A percentile compares a stretch with the other conserved stretches of the same genome.
Conservation (phyloP, 2,888 invertebrate genomes). For the Mesochorus sp. region DNA sequence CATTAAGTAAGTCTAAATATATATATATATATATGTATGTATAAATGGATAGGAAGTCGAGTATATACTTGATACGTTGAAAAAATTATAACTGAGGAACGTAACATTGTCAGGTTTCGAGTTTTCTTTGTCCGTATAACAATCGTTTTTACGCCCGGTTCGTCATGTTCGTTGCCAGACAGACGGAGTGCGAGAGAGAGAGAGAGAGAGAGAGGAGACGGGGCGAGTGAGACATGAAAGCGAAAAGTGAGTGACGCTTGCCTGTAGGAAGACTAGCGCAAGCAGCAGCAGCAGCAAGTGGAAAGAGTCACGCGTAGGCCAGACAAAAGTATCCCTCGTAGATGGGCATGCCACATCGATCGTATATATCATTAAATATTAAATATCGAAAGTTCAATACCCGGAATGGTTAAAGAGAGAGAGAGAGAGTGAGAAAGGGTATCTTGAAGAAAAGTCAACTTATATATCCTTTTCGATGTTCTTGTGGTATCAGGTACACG, state of each 20-base stretch:
- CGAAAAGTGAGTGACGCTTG: constrained; percentile 68
- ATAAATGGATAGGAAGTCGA: constrained; percentile 27
- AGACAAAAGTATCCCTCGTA: constrained; percentile 60
- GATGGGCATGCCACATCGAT: constrained; percentile 70
- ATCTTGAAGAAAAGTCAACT: background rate
- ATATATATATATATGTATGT: background rate
- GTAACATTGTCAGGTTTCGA: no score
- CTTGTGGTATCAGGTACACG: background rate
- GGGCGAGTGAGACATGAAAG: constrained; percentile 43
- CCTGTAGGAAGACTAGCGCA: background rate
- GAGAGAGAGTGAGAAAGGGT: background rate
- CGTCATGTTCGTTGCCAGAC: no score
- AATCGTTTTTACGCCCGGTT: constrained; percentile 45
- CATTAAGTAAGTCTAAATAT: no score
- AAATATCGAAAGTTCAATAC: constrained; percentile 78
- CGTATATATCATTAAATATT: constrained; percentile 76
- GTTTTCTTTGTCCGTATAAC: constrained; percentile 23
- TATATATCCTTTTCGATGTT: background rate
- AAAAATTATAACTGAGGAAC: constrained; percentile 12
- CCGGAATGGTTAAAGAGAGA: constrained; percentile 26
- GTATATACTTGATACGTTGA: constrained; percentile 11
- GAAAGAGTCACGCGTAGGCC: constrained; percentile 68
- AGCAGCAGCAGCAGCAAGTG: constrained; percentile 60
- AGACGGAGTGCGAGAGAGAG: constrained; percentile 58
- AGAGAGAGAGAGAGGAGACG: constrained; percentile 55